Evolutionary conservation across 2,888 invertebrate species (phyloP), one percentile per base, ranked within the genome.

Genomic region (Epinotia bilunana): DNA sequence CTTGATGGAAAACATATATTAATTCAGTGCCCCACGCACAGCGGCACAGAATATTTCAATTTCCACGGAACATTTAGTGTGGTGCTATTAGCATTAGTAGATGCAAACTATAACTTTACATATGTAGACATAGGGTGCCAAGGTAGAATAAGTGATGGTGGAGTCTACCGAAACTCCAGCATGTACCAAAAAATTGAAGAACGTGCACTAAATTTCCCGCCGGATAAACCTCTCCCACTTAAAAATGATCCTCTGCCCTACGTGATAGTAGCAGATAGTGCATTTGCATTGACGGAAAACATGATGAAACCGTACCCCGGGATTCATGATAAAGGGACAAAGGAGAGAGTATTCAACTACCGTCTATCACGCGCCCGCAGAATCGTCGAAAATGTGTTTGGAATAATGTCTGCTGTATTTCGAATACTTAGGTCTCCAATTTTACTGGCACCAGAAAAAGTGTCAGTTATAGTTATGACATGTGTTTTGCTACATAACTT

Each of bases 81-180:
- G 70, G 79, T 80, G 60, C 74, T 81, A 73, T 53, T 81, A 60
- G 79, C 80, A 53, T 33, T 78, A 76, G 78, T 81, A 5, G 75
- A 79, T 58, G 75, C 73, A 67, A 72, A 78, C 46, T 79, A 79
- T 71, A 78, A 76, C 65, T 79, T 79, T 72, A 71, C 77, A 58
- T 78, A 71, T 77, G 78, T 73, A 11, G 76, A 82, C 55, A 79
- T 82, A 9, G 83, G 80, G 33, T 49, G 80, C 20, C 81, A 82
- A 78, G 81, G 82, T 43, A 79, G 81, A 78, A 80, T 82, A 43
- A 81, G 80, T 74, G 81, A 80, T 72, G 79, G 78, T 53, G 78
- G 79, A 46, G 71, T 80, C 6, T 79, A 80, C 53, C 78, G 77
- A 11, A 82, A 83, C 78, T 79, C 55, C 13, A 75, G 80, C 33